Percentiles rank a stretch among this genome's conserved stretches.
phyloP scores from a whole-genome alignment of 2,113 vertebrate species.

The Tenrec ecaudatus region DNA sequence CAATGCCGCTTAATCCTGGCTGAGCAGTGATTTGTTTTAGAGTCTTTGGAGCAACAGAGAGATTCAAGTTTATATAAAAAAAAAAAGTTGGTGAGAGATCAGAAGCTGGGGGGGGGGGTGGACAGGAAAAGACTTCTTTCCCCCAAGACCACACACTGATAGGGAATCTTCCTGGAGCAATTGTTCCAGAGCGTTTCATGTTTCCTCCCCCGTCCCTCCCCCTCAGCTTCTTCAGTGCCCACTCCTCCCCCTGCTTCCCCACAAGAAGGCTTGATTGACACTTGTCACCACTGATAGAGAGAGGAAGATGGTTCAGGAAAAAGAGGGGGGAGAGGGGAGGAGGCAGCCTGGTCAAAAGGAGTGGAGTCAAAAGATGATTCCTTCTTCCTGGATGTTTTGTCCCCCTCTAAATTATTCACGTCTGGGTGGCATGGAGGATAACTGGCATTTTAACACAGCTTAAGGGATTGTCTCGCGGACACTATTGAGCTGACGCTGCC shows the following conservation, averaged over 20 bases:
- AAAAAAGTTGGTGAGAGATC: conserved; percentile 94
- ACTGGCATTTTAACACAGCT: conserved; percentile 91
- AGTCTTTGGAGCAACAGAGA: conserved; percentile 90
- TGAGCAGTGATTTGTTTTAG: conserved; percentile 94
- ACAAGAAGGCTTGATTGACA: conserved; percentile 95
- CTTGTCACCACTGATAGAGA: conserved; percentile 96
- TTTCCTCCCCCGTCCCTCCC: conserved; percentile 74
- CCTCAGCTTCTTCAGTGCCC: conserved; percentile 34
- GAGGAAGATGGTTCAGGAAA: conserved; percentile 90
- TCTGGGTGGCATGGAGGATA: conserved; percentile 93
- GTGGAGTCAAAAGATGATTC: conserved; percentile 90
- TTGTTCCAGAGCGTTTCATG: conserved; percentile 91
- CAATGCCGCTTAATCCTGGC: conserved; percentile 95
- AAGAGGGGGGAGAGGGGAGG: conserved; percentile 79
- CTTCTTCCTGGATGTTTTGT: conserved; percentile 90
- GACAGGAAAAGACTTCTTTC: conserved; percentile 85
- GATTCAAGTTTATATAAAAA: conserved; percentile 93
- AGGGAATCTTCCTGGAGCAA: conserved; percentile 89
- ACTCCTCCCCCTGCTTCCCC: conserved; percentile 82
- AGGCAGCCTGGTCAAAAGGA: conserved; percentile 87
- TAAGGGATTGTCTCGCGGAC: conserved; percentile 89
- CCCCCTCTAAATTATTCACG: conserved; percentile 90
- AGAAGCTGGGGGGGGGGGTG: too few species aligned
- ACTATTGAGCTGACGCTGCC: conserved; percentile 88
- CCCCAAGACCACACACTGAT: conserved; percentile 97